Base-by-base conservation (phyloP, 1,140 invertebrate genomes). In the Atta colombica region DNA sequence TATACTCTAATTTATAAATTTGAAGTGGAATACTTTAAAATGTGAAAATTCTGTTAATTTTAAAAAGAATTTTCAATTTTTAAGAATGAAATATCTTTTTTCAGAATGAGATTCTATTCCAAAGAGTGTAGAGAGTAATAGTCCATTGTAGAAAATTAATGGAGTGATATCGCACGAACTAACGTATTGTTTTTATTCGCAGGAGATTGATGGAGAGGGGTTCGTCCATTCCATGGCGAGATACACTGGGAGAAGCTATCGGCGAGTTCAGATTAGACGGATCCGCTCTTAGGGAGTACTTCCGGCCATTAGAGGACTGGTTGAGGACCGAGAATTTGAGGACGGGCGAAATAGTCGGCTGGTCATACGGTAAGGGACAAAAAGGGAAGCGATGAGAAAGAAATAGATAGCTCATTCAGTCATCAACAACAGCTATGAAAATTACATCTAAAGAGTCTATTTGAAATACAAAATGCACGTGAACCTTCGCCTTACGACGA, bases 291-390 rank as follows among this genome's bases (percentile, higher is more conserved):
- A 94, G 98, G 65, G 98, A 99, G 92, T 99, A 99, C 94, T 99
- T 99, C 96, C 96, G 97, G 21, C 99, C 99, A 0, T 96, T 99
- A 6, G 97, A 98, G 91, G 97, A 98, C 31, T 99, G 98, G 98
- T 95, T 99, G 71, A 96, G 97, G 58, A 97, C 97, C 88, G 98
- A 99, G 92, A 98, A 98, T 93, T 94, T 98, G 0, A 95, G 97
- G 74, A 98, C 97, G 14, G 96, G 97, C 28, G 97, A 98, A 92
- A 97, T 97, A 86, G 96, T 98, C 7, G 98, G 98, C 28, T 98
- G 98, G 98, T 97, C 97, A 85, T 98, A 98, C 92, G 98, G 96
- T 96, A 91, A 95, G 91, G 6, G 66, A 49, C 39, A 5, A 68
- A 45, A 58, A 58, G 7, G 2, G n/a, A 25, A 45, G 8, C 0